These are phyloP conservation scores for Apostichopus leukothele DNA, from an alignment of 53 echinoderm and acorn worm genomes.

Conservation along the genomic window DNA sequence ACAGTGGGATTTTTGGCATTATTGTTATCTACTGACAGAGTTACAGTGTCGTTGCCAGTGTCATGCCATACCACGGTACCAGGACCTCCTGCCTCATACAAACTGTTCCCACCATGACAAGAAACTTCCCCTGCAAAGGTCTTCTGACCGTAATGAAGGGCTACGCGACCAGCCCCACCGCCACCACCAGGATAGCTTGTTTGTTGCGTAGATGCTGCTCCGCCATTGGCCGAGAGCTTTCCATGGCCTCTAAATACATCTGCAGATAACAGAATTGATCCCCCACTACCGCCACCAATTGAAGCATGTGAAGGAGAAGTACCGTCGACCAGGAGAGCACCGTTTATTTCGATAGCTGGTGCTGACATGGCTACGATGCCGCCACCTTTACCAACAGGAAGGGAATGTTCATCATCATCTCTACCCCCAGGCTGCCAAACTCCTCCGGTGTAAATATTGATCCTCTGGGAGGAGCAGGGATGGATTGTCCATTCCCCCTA, in stretches of 20 bases:
- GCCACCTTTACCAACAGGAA: constrained; percentile 67
- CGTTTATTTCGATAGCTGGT: constrained; percentile 69
- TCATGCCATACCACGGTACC: constrained; percentile 69
- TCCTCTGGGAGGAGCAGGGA: constrained; percentile 71
- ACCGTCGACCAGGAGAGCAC: constrained; percentile 65
- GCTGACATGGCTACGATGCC: constrained; percentile 67
- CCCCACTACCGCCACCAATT: constrained; percentile 83
- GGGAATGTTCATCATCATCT: constrained; percentile 29
- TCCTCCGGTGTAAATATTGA: constrained; percentile 54
- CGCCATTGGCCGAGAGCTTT: constrained; percentile 19
- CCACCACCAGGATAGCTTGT: constrained; percentile 64
- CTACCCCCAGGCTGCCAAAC: constrained; percentile 86
- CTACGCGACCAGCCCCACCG: constrained; percentile 83
- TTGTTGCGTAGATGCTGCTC: constrained; percentile 40
- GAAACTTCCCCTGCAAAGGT: constrained; percentile 61
- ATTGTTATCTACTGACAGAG: constrained; percentile 63
- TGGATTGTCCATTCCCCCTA: constrained; percentile 60
- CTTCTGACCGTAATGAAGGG: constrained; percentile 60
- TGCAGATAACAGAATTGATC: constrained; percentile 54
- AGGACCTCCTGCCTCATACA: constrained; percentile 76
- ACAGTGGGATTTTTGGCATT: constrained; percentile 19
- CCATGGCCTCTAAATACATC: constrained; percentile 60
- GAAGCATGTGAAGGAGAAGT: constrained; percentile 40
- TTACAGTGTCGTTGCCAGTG: constrained; percentile 26
- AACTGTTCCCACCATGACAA: constrained; percentile 65